These are phyloP conservation scores for Helleia helle DNA, from an alignment of 2,888 invertebrate genomes.

Conservation along the genomic window DNA sequence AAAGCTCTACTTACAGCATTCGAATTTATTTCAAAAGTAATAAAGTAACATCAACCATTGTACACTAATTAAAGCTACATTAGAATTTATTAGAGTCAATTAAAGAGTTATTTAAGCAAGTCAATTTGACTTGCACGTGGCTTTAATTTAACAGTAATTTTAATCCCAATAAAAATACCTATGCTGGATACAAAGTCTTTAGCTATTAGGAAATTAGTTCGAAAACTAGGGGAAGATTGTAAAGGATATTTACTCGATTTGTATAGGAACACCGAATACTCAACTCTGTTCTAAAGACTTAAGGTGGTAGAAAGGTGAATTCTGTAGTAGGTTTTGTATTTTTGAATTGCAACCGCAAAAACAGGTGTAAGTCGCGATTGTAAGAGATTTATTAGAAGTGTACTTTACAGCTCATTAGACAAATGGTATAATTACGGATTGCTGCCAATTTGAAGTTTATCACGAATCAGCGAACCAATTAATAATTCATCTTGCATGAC, in stretches of 20 bases:
- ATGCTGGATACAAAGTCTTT: conserved; percentile 24
- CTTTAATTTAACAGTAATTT: too few species aligned
- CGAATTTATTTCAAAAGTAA: conserved; percentile 5
- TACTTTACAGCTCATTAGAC: conserved; percentile 25
- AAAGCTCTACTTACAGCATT: too few species aligned
- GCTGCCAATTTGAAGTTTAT: background rate
- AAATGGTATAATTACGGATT: conserved; percentile 17
- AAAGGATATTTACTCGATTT: background rate
- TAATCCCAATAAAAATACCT: conserved; percentile 1
- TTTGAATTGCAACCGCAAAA: conserved; percentile 27
- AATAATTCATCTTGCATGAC: too few species aligned
- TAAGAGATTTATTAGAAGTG: conserved; percentile 24
- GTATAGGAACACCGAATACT: background rate
- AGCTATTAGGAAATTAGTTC: conserved; percentile 57
- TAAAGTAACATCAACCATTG: conserved; percentile 3
- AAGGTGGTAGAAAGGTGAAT: background rate
- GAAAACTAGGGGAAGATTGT: conserved; percentile 25
- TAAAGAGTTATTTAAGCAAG: too few species aligned
- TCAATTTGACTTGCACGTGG: too few species aligned
- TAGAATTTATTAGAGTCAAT: too few species aligned
- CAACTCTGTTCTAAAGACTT: background rate
- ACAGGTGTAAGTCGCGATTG: conserved; percentile 29
- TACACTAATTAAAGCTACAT: too few species aligned
- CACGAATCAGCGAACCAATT: too few species aligned
- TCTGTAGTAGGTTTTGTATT: background rate